Percentiles rank a stretch among this genome's conserved stretches.
Conservation (phyloP, 92 coral and sea anemone genomes). For the Porites rus region DNA sequence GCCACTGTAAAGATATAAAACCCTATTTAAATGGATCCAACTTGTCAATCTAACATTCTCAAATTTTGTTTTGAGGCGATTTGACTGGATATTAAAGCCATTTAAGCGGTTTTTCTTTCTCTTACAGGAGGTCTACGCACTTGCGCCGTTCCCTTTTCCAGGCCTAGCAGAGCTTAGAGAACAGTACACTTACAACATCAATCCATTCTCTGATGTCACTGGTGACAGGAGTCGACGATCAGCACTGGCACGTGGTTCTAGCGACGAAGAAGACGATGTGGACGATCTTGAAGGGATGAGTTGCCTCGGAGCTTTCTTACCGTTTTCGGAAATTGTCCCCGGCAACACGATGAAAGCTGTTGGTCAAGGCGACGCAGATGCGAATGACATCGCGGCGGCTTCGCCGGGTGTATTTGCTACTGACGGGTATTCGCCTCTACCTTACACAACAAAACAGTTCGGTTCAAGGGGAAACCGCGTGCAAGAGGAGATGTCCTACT, state of each 20-base stretch:
- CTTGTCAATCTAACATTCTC: too few species aligned
- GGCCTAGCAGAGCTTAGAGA: conserved; percentile 95
- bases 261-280: conserved; percentile 98
- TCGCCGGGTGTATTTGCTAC: conserved; percentile 96
- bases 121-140: conserved; percentile 87
- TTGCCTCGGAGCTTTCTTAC: conserved; percentile 91
- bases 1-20: too few species aligned
- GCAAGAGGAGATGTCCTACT: conserved; percentile 73
- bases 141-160: conserved; percentile 98
- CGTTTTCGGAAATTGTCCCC: conserved; percentile 85
- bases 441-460: conserved; percentile 75
- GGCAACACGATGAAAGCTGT: conserved; percentile 53
- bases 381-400: conserved; percentile 84
- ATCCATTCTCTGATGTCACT: conserved; percentile 85
- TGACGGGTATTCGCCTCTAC: conserved; percentile 80
- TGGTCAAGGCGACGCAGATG: conserved; percentile 63
- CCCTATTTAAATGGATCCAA: too few species aligned
- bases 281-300: conserved; percentile 84
- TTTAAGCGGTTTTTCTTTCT: background rate
- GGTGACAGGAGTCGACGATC: conserved; percentile 69
- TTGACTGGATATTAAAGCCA: too few species aligned
- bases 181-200: conserved; percentile 95
- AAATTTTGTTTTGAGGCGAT: too few species aligned
- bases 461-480: conserved; percentile 56
- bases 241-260: conserved; percentile 82